phyloP scores from a whole-genome alignment of 2,113 vertebrate genomes.

The Corythaeola cristata region DNA sequence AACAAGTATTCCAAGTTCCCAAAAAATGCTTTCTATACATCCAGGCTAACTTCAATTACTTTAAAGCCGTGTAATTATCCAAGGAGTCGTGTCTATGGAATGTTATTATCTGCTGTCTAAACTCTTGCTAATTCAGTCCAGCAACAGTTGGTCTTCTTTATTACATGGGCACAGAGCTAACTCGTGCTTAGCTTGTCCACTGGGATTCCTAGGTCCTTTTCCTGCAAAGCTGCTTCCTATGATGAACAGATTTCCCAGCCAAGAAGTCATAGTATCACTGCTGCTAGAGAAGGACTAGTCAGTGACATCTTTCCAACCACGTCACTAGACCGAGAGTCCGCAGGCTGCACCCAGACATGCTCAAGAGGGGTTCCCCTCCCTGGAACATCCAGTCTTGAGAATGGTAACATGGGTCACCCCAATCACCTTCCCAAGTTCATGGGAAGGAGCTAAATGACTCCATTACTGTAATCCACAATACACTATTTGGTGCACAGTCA shows the following conservation, averaged over 20 bases:
- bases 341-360: not conserved
- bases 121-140: not conserved
- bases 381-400: not conserved
- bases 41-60: not conserved
- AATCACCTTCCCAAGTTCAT: not conserved
- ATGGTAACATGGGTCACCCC: not conserved
- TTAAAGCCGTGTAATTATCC: not conserved
- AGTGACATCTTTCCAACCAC: not conserved
- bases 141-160: not conserved
- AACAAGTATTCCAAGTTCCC: not conserved
- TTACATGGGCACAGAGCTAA: not conserved
- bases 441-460: not conserved
- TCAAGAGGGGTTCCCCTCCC: not conserved
- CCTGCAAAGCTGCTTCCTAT: not conserved
- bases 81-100: not conserved
- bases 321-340: not conserved
- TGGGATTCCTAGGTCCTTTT: not conserved
- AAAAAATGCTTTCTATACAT: not conserved
- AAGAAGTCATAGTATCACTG: not conserved
- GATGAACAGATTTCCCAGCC: not conserved
- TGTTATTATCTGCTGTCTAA: not conserved
- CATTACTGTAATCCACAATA: not conserved
- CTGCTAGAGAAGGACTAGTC: not conserved
- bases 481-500: fast-evolving
- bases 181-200: not conserved